phyloP scores from a whole-genome alignment of 2,888 invertebrate species.

The Caenorhabditis angaria region DNA sequence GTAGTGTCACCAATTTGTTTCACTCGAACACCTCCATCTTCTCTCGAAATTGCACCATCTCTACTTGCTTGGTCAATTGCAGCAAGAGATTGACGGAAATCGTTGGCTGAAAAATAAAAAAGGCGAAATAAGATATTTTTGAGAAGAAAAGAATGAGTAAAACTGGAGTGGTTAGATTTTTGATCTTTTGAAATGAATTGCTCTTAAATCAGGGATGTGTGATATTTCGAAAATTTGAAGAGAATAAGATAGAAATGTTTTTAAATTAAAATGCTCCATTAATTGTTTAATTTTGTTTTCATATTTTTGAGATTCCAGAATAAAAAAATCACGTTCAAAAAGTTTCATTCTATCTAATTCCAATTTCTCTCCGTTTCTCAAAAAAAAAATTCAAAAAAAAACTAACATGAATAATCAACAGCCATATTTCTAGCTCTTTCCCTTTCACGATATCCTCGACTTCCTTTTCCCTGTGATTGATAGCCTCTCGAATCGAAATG shows the following conservation, averaged over 20 bases:
- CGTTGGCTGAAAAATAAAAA: slow-evolving; percentile 46
- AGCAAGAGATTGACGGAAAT: slow-evolving; percentile 68
- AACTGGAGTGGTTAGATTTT: too few relatives aligned
- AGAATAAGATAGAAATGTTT: too few relatives aligned
- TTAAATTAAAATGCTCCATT: too few relatives aligned
- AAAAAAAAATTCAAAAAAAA: not conserved
- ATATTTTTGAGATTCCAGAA: slow-evolving; percentile 4
- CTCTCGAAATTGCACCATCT: slow-evolving; percentile 47
- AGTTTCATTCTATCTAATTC: too few relatives aligned
- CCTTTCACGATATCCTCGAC: slow-evolving; percentile 27
- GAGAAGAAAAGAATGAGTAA: too few relatives aligned
- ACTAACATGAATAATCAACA: slow-evolving; percentile 57
- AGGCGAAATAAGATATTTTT: too few relatives aligned
- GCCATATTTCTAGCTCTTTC: slow-evolving; percentile 51
- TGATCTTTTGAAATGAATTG: too few relatives aligned
- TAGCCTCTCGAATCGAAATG: slow-evolving; percentile 46
- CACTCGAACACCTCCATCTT: slow-evolving; percentile 51
- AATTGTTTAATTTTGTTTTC: too few relatives aligned
- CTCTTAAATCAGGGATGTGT: too few relatives aligned
- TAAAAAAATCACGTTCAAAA: too few relatives aligned
- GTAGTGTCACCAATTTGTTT: slow-evolving; percentile 68
- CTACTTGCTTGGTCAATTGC: slow-evolving; percentile 68
- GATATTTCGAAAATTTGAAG: too few relatives aligned
- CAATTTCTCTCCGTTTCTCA: not conserved
- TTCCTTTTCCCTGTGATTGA: slow-evolving; percentile 22